phyloP scores from a whole-genome alignment of 2,113 vertebrate genomes.

The Cavia porcellus region DNA sequence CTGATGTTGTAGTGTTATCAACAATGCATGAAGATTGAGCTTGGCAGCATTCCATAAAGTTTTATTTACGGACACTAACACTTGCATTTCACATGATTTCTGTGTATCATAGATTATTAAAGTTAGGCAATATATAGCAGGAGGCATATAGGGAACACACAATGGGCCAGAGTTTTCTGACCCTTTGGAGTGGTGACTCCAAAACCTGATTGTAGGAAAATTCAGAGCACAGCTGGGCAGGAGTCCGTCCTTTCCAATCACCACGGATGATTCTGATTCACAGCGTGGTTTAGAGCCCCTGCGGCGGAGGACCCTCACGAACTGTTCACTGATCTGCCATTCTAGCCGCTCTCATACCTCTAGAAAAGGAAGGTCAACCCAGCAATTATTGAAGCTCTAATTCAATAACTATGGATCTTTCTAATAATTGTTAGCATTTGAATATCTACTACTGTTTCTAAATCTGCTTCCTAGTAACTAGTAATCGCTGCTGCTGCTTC shows the following conservation, averaged over 20 bases:
- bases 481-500: not conserved
- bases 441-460: no score
- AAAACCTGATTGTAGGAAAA: not conserved
- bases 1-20: not conserved
- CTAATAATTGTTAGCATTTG: not conserved
- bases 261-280: not conserved
- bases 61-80: not conserved
- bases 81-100: conserved; percentile 23
- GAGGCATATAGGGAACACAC: not conserved
- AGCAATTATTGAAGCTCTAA: not conserved
- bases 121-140: not conserved
- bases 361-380: not conserved
- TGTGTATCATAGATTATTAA: conserved; percentile 1
- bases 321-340: not conserved
- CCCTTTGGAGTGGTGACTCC: not conserved
- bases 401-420: not conserved
- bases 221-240: not conserved
- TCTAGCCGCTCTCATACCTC: not conserved
- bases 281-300: not conserved
- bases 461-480: not conserved
- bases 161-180: not conserved
- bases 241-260: not conserved
- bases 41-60: not conserved
- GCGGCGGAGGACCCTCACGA: not conserved
- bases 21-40: not conserved